A percentile compares a stretch with the other conserved stretches of the same genome.
Conservation (phyloP, 64 coral and sea anemone genomes). For the Platygyra sinensis region DNA sequence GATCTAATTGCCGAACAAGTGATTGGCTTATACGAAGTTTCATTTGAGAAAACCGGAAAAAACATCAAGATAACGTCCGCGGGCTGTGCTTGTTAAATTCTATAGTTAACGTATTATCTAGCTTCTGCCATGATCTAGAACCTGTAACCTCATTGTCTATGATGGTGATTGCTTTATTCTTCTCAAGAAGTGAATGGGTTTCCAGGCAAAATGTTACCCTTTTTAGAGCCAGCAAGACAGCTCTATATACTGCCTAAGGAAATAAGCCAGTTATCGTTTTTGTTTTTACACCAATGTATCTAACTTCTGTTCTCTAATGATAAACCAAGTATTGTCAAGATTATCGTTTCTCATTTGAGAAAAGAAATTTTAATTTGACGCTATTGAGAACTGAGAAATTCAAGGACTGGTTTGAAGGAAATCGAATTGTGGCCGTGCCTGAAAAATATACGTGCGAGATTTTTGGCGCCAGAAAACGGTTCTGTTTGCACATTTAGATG, state of each 20-base stretch:
- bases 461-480: not conserved
- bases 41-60: slow-evolving; percentile 5
- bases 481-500: not conserved
- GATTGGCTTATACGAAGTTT: not conserved
- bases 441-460: not conserved
- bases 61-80: not conserved
- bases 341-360: no score
- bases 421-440: no score
- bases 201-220: not conserved
- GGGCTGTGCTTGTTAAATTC: not conserved
- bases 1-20: not conserved
- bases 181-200: slow-evolving; percentile 12
- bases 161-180: slow-evolving; percentile 18
- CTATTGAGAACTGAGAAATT: no score
- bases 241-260: no score
- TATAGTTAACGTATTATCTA: not conserved
- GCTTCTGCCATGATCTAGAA: not conserved
- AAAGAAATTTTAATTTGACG: no score
- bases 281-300: no score
- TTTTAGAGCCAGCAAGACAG: no score
- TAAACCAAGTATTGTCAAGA: no score
- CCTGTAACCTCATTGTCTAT: not conserved
- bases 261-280: no score
- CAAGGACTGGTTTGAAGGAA: no score
- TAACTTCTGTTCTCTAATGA: no score